Evolutionary conservation across 2,797 vertebrate genomes (phyloP).

Genomic region (Premnoplex brunnescens): DNA sequence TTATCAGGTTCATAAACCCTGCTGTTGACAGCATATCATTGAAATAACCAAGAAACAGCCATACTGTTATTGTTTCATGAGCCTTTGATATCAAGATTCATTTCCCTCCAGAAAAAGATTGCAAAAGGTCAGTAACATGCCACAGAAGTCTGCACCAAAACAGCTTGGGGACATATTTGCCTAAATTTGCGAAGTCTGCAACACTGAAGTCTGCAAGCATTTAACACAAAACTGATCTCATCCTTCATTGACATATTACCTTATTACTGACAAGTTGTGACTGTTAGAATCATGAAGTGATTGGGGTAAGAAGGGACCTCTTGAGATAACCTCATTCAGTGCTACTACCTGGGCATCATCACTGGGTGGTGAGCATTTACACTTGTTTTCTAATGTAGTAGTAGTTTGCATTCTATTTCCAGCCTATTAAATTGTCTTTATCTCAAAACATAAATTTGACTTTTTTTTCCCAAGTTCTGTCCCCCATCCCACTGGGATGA

Average conservation of each 20-base stretch:
- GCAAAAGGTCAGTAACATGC: conserved; percentile 62
- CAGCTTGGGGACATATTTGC: not conserved
- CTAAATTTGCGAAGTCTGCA: not conserved
- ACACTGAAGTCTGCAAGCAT: not conserved
- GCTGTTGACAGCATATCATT: conserved; percentile 61
- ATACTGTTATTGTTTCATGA: conserved; percentile 65
- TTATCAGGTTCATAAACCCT: conserved; percentile 68
- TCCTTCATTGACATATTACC: not conserved
- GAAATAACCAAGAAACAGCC: conserved; percentile 60
- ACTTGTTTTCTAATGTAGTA: not conserved
- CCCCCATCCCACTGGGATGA: not conserved
- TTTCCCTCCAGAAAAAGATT: conserved; percentile 57
- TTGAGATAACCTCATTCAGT: not conserved
- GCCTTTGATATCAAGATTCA: conserved; percentile 62
- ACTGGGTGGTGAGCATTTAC: not conserved
- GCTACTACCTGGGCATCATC: not conserved
- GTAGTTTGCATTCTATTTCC: not conserved
- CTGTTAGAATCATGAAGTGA: not conserved
- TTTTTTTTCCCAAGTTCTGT: not conserved
- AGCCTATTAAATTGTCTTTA: not conserved
- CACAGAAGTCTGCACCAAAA: not conserved
- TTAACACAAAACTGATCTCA: not conserved
- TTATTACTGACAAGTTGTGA: not conserved
- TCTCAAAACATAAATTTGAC: not conserved
- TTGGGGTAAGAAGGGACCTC: not conserved